Evolutionary conservation across 2,797 vertebrate genomes (phyloP).

Genomic region (Artibeus lituratus): DNA sequence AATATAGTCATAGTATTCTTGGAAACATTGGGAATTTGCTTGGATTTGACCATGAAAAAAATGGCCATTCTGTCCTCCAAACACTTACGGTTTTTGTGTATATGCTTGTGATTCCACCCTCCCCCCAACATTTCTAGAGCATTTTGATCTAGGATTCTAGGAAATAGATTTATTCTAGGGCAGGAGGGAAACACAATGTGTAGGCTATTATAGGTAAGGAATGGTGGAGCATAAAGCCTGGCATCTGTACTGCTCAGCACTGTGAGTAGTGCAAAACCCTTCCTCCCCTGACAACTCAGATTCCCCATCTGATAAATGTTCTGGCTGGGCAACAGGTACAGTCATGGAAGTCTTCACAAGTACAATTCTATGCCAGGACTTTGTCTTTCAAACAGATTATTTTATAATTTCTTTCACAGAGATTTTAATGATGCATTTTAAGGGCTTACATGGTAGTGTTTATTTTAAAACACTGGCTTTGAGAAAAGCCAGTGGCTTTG

Average conservation of each 20-base stretch:
- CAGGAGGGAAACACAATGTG: background rate
- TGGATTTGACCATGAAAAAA: background rate
- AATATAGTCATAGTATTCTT: background rate
- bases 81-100: background rate
- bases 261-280: background rate
- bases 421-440: background rate
- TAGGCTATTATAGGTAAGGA: background rate
- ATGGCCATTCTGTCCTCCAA: background rate
- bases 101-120: background rate
- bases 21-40: background rate
- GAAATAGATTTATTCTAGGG: background rate
- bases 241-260: background rate
- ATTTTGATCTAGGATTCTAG: background rate
- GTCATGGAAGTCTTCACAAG: background rate
- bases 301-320: background rate
- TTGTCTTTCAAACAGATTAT: background rate
- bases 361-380: background rate
- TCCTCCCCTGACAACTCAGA: background rate
- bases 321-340: background rate
- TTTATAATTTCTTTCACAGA: background rate
- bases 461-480: background rate
- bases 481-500: background rate
- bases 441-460: background rate
- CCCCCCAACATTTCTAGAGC: background rate
- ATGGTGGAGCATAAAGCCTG: background rate